phyloP scores from a whole-genome alignment of 2,888 invertebrate species.

The Drosophila antonietae region DNA sequence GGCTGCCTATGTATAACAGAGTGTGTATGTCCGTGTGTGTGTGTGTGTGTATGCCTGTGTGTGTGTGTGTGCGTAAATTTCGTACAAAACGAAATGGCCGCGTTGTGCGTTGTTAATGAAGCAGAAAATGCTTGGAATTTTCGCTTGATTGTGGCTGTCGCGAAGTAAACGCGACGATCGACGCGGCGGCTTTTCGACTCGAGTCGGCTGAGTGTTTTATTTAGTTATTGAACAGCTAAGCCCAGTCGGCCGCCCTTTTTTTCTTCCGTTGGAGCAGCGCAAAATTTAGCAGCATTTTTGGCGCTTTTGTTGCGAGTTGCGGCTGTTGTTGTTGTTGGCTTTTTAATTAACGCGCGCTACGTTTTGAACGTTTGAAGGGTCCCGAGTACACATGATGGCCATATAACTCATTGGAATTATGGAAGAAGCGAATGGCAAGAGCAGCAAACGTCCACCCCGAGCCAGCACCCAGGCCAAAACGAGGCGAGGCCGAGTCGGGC shows the following conservation, averaged over 20 bases:
- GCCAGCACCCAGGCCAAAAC: constrained; percentile 8
- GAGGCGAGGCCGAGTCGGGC: background rate
- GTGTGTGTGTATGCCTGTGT: constrained; percentile 2
- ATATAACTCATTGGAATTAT: constrained; percentile 77
- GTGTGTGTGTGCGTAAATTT: constrained; percentile 49
- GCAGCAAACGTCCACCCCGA: constrained; percentile 30
- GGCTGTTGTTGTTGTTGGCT: constrained; percentile 39
- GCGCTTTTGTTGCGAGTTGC: constrained; percentile 62
- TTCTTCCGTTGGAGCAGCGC: constrained; percentile 19
- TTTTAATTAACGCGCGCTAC: constrained; percentile 78
- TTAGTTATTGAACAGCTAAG: constrained; percentile 76
- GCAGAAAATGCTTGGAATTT: constrained; percentile 77
- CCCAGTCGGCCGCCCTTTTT: constrained; percentile 54
- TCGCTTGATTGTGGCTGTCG: constrained; percentile 69
- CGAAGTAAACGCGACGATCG: constrained; percentile 29
- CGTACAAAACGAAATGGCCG: constrained; percentile 72
- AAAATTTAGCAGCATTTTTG: constrained; percentile 76
- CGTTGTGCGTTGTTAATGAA: constrained; percentile 77
- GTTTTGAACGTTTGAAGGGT: constrained; percentile 71
- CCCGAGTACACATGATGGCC: constrained; percentile 68
- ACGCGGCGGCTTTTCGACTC: constrained; percentile 15
- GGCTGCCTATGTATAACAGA: background rate
- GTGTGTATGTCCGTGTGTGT: background rate
- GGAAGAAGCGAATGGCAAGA: constrained; percentile 45
- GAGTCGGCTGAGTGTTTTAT: constrained; percentile 66